phyloP scores from a whole-genome alignment of 1,140 invertebrate genomes.

The Sinonovacula constricta region DNA sequence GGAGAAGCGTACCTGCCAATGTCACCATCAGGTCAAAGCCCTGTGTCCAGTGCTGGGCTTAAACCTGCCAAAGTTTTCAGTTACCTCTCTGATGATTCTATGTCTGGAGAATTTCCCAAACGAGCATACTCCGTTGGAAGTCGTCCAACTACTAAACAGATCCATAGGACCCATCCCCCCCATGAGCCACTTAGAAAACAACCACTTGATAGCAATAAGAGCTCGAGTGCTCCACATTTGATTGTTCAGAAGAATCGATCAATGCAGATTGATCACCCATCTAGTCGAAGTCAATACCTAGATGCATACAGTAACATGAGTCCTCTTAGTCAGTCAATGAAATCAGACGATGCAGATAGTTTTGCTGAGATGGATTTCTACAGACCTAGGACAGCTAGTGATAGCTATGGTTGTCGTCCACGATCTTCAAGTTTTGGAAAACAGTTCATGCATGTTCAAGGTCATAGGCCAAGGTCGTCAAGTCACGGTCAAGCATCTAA shows the following conservation, averaged over 20 bases:
- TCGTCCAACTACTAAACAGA: conserved; percentile 78
- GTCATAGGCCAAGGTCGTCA: conserved; percentile 72
- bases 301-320: conserved; percentile 55
- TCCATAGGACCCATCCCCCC: conserved; percentile 41
- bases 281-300: conserved; percentile 21
- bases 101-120: conserved; percentile 70
- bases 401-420: conserved; percentile 71
- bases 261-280: conserved; percentile 28
- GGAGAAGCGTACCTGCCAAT: conserved; percentile 70
- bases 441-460: conserved; percentile 49
- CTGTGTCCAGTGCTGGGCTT: conserved; percentile 53
- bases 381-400: conserved; percentile 74
- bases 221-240: conserved; percentile 73
- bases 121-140: conserved; percentile 94
- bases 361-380: conserved; percentile 74
- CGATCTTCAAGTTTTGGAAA: conserved; percentile 73
- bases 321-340: conserved; percentile 64
- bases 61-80: conserved; percentile 70
- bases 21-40: conserved; percentile 61
- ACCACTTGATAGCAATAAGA: conserved; percentile 63
- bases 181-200: conserved; percentile 54
- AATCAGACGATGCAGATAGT: conserved; percentile 72
- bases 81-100: conserved; percentile 71
- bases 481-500: conserved; percentile 72
- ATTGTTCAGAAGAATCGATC: conserved; percentile 58